Conservation (phyloP, 2,113 vertebrate species). For the Arizona elegans region DNA sequence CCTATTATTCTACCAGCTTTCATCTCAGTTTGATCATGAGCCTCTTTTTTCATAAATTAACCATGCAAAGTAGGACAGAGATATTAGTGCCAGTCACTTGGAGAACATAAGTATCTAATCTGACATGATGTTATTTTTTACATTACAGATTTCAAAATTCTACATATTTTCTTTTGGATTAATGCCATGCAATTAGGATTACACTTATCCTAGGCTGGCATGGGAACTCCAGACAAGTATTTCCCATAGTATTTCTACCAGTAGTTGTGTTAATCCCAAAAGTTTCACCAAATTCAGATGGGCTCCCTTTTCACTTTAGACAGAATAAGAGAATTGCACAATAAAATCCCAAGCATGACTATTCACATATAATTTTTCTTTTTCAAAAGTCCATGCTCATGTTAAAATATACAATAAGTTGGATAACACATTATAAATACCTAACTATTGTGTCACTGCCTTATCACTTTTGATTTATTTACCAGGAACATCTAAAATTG, state of each 20-base stretch:
- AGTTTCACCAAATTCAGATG: not conserved
- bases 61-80: not conserved
- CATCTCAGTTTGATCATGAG: not conserved
- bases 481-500: not conserved
- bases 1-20: not conserved
- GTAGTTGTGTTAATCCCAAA: not conserved
- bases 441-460: not conserved
- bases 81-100: not conserved
- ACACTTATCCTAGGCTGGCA: not conserved
- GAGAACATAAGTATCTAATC: not conserved
- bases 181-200: not conserved
- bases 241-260: not conserved
- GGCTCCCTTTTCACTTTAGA: not conserved
- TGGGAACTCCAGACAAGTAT: not conserved
- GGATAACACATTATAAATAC: not conserved
- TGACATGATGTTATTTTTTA: not conserved
- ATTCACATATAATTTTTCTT: not conserved
- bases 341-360: too few species aligned
- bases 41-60: not conserved
- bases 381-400: not conserved
- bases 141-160: not conserved
- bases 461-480: not conserved
- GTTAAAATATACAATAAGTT: not conserved
- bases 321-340: not conserved
- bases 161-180: not conserved